Conservation (phyloP, 2,888 invertebrate species). For the Osmoderma eremita region DNA sequence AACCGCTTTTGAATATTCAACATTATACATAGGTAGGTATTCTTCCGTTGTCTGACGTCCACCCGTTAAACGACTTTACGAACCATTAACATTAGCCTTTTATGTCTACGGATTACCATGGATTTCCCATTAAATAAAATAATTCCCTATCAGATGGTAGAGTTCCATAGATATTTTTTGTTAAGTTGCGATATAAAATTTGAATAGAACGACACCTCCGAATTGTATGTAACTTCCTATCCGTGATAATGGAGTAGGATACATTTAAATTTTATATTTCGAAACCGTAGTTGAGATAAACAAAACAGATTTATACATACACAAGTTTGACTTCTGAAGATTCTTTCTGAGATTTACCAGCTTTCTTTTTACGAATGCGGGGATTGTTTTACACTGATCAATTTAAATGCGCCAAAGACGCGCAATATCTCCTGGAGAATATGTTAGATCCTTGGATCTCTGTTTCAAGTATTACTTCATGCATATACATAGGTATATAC, state of each 20-base stretch:
- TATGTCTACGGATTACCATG: conserved; percentile 24
- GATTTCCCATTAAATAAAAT: conserved; percentile 21
- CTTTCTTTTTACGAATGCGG: no score
- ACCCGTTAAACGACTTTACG: conserved; percentile 2
- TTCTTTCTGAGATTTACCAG: no score
- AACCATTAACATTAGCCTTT: conserved; percentile 27
- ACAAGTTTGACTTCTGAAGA: no score
- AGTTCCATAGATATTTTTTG: conserved; percentile 6
- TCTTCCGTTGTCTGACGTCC: not conserved
- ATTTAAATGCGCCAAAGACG: no score
- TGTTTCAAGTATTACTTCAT: no score
- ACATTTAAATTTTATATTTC: no score
- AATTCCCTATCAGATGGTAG: not conserved
- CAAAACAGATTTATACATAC: no score
- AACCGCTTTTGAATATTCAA: conserved; percentile 20
- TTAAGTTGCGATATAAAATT: conserved; percentile 12
- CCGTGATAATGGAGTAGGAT: not conserved
- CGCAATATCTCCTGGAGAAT: no score
- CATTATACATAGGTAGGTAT: not conserved
- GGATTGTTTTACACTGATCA: no score
- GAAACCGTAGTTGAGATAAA: not conserved
- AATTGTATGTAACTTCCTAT: not conserved
- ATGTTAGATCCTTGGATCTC: no score
- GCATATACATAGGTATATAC: no score
- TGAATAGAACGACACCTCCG: conserved; percentile 24